Conservation (phyloP, 2,113 vertebrate genomes). For the Dipodomys merriami region DNA sequence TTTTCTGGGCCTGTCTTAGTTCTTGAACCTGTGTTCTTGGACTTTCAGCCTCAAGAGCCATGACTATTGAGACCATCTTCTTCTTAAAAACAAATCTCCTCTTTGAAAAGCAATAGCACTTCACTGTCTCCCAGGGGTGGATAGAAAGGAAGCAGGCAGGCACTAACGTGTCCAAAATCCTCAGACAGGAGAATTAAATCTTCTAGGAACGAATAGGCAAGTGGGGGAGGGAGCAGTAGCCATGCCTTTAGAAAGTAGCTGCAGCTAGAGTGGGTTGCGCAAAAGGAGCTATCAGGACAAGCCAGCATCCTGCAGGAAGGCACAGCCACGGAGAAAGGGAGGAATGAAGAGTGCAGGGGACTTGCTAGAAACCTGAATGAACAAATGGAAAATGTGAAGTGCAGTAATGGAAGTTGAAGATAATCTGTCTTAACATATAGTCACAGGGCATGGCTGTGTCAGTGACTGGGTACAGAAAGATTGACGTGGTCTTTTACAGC, state of each 20-base stretch:
- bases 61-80: background rate
- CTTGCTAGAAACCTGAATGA: background rate
- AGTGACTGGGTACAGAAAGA: constrained; percentile 2
- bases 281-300: background rate
- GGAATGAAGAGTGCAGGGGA: background rate
- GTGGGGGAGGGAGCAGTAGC: background rate
- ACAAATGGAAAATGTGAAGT: constrained; percentile 8
- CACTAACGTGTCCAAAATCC: constrained; percentile 12
- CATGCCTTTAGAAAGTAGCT: background rate
- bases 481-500: constrained; percentile 46
- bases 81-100: background rate
- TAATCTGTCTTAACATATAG: background rate
- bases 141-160: background rate
- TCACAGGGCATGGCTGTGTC: background rate
- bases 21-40: background rate
- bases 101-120: background rate
- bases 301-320: background rate
- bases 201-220: background rate
- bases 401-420: background rate
- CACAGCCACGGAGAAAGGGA: background rate
- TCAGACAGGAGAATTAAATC: background rate
- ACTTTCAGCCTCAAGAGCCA: background rate
- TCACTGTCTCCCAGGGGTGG: background rate
- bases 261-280: background rate
- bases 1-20: no score